phyloP scores from a whole-genome alignment of 2,888 invertebrate species.

The Timema podura region DNA sequence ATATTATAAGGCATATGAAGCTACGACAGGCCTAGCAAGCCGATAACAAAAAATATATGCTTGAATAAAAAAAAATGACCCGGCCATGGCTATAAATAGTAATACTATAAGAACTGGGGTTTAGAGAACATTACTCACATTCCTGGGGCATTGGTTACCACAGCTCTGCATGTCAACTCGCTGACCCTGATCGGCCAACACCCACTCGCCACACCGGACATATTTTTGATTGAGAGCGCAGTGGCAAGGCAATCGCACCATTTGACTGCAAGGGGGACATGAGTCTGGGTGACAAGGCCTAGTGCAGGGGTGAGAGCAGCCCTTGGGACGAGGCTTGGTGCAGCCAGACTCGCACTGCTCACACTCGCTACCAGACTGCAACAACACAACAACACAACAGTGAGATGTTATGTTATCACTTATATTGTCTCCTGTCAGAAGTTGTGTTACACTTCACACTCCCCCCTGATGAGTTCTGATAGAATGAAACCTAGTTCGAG shows the following conservation, averaged over 20 bases:
- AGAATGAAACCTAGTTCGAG: too few relatives aligned
- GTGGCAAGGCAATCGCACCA: slow-evolving; percentile 70
- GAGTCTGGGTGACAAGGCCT: slow-evolving; percentile 66
- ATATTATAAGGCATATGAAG: too few relatives aligned
- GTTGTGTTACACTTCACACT: too few relatives aligned
- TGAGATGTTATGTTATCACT: too few relatives aligned
- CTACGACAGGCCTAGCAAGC: too few relatives aligned
- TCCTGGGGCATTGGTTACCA: slow-evolving; percentile 78
- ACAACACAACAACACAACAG: slow-evolving; percentile 1
- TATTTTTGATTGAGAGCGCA: slow-evolving; percentile 75
- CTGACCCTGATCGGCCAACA: slow-evolving; percentile 46
- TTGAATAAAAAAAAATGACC: too few relatives aligned
- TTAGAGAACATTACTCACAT: background rate
- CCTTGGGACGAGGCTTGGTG: slow-evolving; percentile 58
- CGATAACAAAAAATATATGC: too few relatives aligned
- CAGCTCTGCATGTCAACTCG: slow-evolving; percentile 52
- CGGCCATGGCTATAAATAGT: too few relatives aligned
- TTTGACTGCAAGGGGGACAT: slow-evolving; percentile 71
- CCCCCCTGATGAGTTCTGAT: too few relatives aligned
- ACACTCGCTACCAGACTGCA: slow-evolving; percentile 50
- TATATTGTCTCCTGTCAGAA: too few relatives aligned
- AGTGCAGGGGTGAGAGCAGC: slow-evolving; percentile 71
- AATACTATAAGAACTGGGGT: too few relatives aligned
- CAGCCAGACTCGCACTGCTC: slow-evolving; percentile 59
- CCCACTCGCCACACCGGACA: slow-evolving; percentile 67